Base-by-base conservation (phyloP, 2,113 vertebrate genomes). In the Leucosticte australis region DNA sequence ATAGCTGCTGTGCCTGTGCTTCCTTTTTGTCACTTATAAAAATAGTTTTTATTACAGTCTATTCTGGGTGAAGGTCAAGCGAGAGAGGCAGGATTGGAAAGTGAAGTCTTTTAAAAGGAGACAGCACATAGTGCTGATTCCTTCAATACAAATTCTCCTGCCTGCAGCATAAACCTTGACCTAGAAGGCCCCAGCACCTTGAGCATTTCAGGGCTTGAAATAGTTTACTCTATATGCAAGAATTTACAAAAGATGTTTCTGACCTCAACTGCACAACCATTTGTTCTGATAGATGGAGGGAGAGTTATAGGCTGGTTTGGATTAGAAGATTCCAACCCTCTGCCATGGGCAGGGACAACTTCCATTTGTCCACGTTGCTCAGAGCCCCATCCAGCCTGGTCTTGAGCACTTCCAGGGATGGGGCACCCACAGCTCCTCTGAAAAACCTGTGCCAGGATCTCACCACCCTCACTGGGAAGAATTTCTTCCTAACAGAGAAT, bases 11-110 rank as follows among this genome's bases (percentile, higher is more conserved):
- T 49, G 57, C 62, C 59, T 53, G 56, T 21, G 47, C 56, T 81
- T 84, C 71, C 71, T 68, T 78, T 89, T 53, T 89, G 88, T 83
- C 92, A 57, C 69, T 89, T 90, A 78, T 60, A 95, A 83, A 97
- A 85, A 89, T 18, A 83, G 70, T 59, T 95, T 95, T 96, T 77
- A 87, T 92, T 88, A 56, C 75, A 83, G 23, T n/a, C 46, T 79
- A 10, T 69, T 59, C 81, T 65, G 67, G 64, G 33, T 91, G 79
- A 95, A 91, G 70, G 53, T 68, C 91, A 94, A 87, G 46, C 4
- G 0, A 84, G 59, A 67, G n/a, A 83, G 27, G 67, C 15, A n/a
- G 33, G 22, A 92, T 4, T 84, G 33, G 33, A 93, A 92, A 93
- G 24, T 77, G 31, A 89, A 68, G 41, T 63, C 74, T 95, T 94